Percentiles rank a stretch among this genome's conserved stretches.
These are phyloP conservation scores for Sarcophaga variegata DNA, from an alignment of 2,888 invertebrate species.

Conservation along the genomic window DNA sequence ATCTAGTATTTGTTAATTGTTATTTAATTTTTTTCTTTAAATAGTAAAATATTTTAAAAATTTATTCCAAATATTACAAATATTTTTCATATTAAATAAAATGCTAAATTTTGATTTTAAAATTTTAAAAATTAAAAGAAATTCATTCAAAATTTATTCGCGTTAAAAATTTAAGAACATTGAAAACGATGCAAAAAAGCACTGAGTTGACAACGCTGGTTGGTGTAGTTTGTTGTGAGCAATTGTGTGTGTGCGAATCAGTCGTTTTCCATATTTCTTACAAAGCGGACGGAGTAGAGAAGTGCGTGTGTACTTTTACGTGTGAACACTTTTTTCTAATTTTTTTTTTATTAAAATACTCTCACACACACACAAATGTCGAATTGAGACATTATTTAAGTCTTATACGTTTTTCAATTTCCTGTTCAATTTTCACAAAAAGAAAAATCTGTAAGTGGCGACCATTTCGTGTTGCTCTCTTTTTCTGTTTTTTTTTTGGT, in stretches of 20 bases:
- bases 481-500: no score
- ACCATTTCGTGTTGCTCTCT: constrained; percentile 28
- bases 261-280: constrained; percentile 76
- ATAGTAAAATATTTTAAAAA: no score
- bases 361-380: background rate
- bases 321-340: constrained; percentile 42
- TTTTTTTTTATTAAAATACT: constrained; percentile 24
- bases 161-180: no score
- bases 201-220: background rate
- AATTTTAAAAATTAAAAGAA: no score
- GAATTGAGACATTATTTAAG: constrained; percentile 41
- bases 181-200: background rate
- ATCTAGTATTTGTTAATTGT: no score
- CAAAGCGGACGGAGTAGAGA: constrained; percentile 70
- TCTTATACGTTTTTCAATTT: constrained; percentile 57
- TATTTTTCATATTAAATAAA: no score
- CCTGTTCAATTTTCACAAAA: constrained; percentile 51
- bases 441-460: constrained; percentile 24
- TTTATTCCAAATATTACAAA: no score
- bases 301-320: constrained; percentile 57
- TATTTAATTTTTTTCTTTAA: no score
- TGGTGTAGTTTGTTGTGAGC: constrained; percentile 36
- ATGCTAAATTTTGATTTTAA: no score
- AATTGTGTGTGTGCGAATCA: constrained; percentile 71
- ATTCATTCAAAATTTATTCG: no score